Evolutionary conservation across 2,888 invertebrate genomes (phyloP).

Genomic region (Himalopsyche tibetana): DNA sequence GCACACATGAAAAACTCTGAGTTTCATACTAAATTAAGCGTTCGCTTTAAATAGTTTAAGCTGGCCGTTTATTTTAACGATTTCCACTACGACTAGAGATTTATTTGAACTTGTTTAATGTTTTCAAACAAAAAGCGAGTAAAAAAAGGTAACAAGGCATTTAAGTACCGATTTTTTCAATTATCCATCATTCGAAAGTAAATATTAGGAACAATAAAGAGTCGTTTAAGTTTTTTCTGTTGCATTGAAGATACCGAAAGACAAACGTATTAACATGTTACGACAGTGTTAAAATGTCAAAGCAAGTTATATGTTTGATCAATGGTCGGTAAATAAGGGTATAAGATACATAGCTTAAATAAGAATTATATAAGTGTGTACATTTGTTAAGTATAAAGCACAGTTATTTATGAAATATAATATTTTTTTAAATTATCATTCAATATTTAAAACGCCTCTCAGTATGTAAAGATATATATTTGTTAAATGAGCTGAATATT

Average conservation of each 20-base stretch:
- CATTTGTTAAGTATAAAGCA: no score
- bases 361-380: no score
- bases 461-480: no score
- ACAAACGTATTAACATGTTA: background rate
- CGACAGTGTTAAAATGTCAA: background rate
- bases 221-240: background rate
- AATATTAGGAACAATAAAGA: conserved; percentile 5
- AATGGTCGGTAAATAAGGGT: background rate
- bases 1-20: no score
- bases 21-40: background rate
- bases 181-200: background rate
- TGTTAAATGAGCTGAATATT: no score
- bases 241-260: background rate
- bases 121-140: background rate
- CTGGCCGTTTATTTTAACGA: background rate
- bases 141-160: background rate
- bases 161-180: conserved; percentile 11
- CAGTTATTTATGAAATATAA: no score
- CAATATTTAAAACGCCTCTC: no score
- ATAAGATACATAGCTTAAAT: no score
- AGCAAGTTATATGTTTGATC: conserved; percentile 1
- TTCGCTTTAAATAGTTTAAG: background rate
- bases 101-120: background rate
- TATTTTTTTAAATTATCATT: no score
- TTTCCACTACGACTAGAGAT: background rate